Evolutionary conservation across 2,888 invertebrate species (phyloP), one percentile per base, ranked within the genome.

Genomic region (Exocentrus adspersus): DNA sequence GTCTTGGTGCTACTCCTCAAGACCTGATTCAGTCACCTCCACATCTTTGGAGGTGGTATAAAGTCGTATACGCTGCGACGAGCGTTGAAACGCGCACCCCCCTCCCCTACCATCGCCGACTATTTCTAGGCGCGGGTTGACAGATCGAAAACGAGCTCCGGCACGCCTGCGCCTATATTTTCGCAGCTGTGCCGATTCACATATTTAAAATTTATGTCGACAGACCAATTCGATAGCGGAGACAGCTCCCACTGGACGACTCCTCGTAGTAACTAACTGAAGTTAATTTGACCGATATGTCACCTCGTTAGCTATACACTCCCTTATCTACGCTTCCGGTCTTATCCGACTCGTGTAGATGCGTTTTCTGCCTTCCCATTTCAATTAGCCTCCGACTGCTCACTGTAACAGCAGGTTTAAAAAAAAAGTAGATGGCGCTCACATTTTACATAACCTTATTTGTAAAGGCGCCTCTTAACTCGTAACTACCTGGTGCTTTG

Each of bases 201-300:
- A 72, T 73, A 72, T 73, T 68, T 65, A 73, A 74, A 74, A 74
- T 73, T 68, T 67, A 73, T 74, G 69, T 54, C 62, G 50, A 60
- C 46, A 54, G 51, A 30, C n/a, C 53, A 32, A n/a, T n/a, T 10
- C 42, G 52, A 50, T 60, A 50, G 65, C 24, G 41, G 46, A 19
- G 56, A 30, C 21, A 37, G 32, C 45, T 53, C 12, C 21, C 24
- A 42, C 42, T 53, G 20, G 42, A 41, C 53, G 37, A 37, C 14
- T n/a, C n/a, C n/a, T n/a, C n/a, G n/a, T n/a, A n/a, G n/a, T n/a
- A n/a, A n/a, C n/a, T n/a, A n/a, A n/a, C n/a, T n/a, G n/a, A n/a
- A 37, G 37, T 37, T 37, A n/a, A 12, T 37, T 37, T 14, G 14
- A 37, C 14, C 14, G 37, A n/a, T 9, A n/a, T n/a, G n/a, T n/a